Evolutionary conservation across 1,140 invertebrate species (phyloP).

Genomic region (Oryctes rhinoceros): DNA sequence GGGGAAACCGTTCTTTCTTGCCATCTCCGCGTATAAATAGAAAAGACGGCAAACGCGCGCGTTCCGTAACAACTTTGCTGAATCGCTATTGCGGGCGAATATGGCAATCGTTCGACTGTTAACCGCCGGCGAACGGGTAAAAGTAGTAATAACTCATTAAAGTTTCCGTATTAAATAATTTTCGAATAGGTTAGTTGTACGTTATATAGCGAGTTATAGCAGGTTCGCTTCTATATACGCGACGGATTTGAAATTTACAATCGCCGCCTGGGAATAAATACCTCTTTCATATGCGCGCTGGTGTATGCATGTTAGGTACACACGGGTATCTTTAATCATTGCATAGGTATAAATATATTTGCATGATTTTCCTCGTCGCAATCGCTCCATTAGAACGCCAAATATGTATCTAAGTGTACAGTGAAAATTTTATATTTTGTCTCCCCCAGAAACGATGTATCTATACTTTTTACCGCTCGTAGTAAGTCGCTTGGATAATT

Average conservation of each 20-base stretch:
- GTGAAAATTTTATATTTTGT: too few relatives aligned
- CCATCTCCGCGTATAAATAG: too few relatives aligned
- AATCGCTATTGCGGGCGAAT: neutral
- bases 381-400: too few relatives aligned
- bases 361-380: neutral
- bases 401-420: too few relatives aligned
- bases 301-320: neutral
- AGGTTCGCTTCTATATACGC: too few relatives aligned
- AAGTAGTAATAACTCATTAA: conserved; percentile 19
- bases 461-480: too few relatives aligned
- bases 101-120: neutral
- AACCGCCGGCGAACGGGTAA: neutral
- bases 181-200: neutral
- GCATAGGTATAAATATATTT: neutral
- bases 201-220: too few relatives aligned
- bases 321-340: neutral
- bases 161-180: conserved; percentile 16
- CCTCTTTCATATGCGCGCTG: neutral
- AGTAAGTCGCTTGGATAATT: too few relatives aligned
- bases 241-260: neutral
- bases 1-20: too few relatives aligned
- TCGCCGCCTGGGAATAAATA: neutral
- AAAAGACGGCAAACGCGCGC: neutral
- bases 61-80: neutral
- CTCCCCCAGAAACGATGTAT: too few relatives aligned